Percentiles rank a stretch among this genome's conserved stretches.
Evolutionary conservation across 2,113 vertebrate genomes (phyloP).

Genomic region (Trogon melanurus): DNA sequence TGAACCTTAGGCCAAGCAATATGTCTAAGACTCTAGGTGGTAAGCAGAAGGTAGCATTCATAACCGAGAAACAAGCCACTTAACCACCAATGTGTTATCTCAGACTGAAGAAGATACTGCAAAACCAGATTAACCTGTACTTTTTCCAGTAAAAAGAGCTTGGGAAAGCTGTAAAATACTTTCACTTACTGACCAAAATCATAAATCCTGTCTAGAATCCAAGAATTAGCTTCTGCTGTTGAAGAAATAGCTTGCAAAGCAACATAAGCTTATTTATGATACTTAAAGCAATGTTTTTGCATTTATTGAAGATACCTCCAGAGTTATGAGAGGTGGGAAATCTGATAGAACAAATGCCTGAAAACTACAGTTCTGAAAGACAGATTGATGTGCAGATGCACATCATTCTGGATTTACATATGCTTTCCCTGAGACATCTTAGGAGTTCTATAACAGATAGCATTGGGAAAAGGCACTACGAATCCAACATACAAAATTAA

Average conservation of each 20-base stretch:
- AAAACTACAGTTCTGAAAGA: not conserved
- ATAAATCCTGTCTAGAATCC: not conserved
- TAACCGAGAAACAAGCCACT: not conserved
- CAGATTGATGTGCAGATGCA: not conserved
- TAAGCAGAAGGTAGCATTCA: not conserved
- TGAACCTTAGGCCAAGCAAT: not conserved
- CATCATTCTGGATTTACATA: not conserved
- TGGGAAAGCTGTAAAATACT: not conserved
- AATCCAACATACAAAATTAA: not conserved
- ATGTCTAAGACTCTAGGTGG: not conserved
- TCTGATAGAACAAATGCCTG: not conserved
- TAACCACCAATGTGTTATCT: not conserved
- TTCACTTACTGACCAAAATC: not conserved
- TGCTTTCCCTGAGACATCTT: not conserved
- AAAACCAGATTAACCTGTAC: not conserved
- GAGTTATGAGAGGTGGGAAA: not conserved
- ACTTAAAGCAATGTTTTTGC: not conserved
- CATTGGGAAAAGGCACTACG: not conserved
- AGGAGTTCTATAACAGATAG: not conserved
- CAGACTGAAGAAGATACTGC: not conserved
- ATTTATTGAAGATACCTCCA: not conserved
- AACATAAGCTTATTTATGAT: not conserved
- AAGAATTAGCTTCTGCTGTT: not conserved
- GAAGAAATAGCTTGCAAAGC: not conserved
- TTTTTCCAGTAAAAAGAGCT: not conserved